phyloP scores from a whole-genome alignment of 2,113 vertebrate species.

The Seriola dumerili region DNA sequence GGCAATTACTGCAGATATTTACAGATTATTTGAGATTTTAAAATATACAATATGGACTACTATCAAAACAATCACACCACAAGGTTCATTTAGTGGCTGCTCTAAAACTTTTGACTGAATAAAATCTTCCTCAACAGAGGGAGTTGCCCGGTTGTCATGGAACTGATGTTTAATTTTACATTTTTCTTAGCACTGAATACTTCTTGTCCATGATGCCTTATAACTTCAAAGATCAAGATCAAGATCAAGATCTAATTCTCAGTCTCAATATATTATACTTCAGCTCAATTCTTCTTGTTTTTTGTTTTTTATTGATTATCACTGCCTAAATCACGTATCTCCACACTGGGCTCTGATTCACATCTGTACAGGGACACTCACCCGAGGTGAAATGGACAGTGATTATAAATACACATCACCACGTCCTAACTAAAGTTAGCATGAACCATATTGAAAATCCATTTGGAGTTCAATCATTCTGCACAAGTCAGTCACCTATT shows the following conservation, averaged over 20 bases:
- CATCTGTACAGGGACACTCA: not conserved
- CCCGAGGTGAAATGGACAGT: not conserved
- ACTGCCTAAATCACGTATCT: no score
- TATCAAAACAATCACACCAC: not conserved
- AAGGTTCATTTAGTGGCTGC: not conserved
- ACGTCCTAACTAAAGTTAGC: not conserved
- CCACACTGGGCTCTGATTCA: no score
- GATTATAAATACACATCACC: conserved; percentile 10
- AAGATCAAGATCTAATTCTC: no score
- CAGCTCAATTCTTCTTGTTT: no score
- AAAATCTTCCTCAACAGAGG: not conserved
- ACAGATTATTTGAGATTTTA: not conserved
- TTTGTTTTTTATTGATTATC: no score
- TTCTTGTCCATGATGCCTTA: no score
- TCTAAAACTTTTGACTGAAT: not conserved
- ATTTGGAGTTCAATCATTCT: not conserved
- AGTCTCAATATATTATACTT: not conserved
- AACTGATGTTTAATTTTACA: not conserved
- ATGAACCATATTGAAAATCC: not conserved
- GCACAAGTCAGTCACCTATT: not conserved
- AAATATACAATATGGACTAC: not conserved
- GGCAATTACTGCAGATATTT: no score
- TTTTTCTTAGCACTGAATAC: not conserved
- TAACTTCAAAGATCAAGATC: no score
- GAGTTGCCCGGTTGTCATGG: not conserved